These are phyloP conservation scores for Fundulus diaphanus DNA, from an alignment of 2,797 vertebrate genomes.

Conservation along the genomic window DNA sequence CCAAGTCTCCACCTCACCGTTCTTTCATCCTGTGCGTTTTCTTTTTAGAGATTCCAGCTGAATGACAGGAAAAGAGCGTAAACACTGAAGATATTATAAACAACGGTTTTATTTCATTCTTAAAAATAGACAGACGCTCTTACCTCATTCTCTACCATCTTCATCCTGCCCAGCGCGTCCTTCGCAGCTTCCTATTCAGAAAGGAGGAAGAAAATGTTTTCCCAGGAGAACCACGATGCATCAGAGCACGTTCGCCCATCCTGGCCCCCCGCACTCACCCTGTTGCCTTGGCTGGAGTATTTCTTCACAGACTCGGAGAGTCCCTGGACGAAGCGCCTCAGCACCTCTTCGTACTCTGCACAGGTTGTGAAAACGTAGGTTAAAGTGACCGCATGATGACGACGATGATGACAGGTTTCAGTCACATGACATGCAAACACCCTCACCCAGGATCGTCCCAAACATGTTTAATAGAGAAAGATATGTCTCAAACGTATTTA, in stretches of 20 bases:
- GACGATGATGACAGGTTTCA: neutral
- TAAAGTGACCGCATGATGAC: neutral
- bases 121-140: neutral
- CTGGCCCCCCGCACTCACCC: slow-evolving; percentile 78
- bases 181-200: slow-evolving; percentile 87
- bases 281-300: slow-evolving; percentile 87
- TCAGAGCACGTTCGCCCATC: neutral
- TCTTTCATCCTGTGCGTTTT: slow-evolving; percentile 69
- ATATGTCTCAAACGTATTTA: neutral
- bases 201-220: neutral
- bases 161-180: slow-evolving; percentile 87
- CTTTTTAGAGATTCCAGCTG: slow-evolving; percentile 80
- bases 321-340: slow-evolving; percentile 83
- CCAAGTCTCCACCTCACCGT: slow-evolving; percentile 30
- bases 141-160: slow-evolving; percentile 90
- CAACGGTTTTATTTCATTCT: neutral
- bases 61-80: slow-evolving; percentile 15
- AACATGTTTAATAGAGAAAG: neutral
- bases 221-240: slow-evolving; percentile 1
- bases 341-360: slow-evolving; percentile 85
- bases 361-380: slow-evolving; percentile 22
- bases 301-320: slow-evolving; percentile 87
- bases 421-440: neutral
- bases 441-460: neutral
- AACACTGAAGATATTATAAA: neutral